A percentile compares a stretch with the other conserved stretches of the same genome.
Conservation (phyloP, 2,113 vertebrate species). For the Charina bottae region DNA sequence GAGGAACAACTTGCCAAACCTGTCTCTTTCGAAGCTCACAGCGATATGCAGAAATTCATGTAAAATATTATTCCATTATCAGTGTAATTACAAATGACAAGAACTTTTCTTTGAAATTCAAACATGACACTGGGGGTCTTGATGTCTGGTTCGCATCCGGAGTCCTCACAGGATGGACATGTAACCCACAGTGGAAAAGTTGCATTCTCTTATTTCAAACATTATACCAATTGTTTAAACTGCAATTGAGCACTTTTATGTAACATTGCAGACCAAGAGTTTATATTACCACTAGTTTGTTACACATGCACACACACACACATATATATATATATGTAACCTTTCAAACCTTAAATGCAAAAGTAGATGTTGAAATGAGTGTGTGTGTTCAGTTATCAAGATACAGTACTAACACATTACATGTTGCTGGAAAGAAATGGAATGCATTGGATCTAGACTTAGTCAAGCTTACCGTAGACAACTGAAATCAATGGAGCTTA, state of each 20-base stretch:
- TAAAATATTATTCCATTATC: constrained; percentile 52
- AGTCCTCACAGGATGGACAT: constrained; percentile 42
- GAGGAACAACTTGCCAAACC: constrained; percentile 47
- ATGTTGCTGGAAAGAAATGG: background rate
- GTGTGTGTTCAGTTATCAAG: background rate
- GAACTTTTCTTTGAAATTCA: constrained; percentile 39
- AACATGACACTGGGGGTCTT: background rate
- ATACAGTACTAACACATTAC: background rate
- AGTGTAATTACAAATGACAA: constrained; percentile 22
- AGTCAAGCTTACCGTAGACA: background rate
- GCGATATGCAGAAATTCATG: constrained; percentile 48
- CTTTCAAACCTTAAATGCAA: background rate
- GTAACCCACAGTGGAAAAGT: constrained; percentile 60
- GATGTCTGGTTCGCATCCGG: constrained; percentile 30
- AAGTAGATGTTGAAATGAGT: background rate
- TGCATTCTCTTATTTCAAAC: constrained; percentile 63
- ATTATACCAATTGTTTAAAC: constrained; percentile 65
- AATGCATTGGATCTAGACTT: background rate
- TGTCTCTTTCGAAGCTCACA: constrained; percentile 12
- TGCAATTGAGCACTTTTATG: constrained; percentile 60
- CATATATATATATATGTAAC: background rate
- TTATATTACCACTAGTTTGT: constrained; percentile 63
- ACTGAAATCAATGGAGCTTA: background rate
- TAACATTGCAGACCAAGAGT: constrained; percentile 68
- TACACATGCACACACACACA: constrained; percentile 54